A percentile compares a stretch with the other conserved stretches of the same genome.
phyloP scores from a whole-genome alignment of 2,113 vertebrate species.

The Calidris pugnax region DNA sequence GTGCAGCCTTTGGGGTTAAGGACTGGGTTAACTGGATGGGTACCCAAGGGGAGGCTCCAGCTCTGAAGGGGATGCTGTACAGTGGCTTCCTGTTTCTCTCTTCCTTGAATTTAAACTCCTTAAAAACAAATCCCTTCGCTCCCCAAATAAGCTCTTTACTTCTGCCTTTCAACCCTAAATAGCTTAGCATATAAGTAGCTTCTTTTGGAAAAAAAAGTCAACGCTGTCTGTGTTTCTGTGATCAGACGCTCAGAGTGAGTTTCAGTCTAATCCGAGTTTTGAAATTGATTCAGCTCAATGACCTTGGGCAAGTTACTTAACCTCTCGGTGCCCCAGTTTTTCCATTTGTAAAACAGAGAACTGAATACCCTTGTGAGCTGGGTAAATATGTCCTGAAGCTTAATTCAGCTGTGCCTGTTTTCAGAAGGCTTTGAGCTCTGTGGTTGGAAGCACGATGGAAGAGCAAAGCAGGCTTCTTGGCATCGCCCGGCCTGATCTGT shows the following conservation, averaged over 20 bases:
- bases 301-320: conserved; percentile 46
- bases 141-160: conserved; percentile 59
- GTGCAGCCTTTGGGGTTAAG: neutral
- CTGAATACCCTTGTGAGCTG: neutral
- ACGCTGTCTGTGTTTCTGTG: neutral
- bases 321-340: conserved; percentile 9
- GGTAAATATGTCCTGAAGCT: conserved; percentile 9
- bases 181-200: conserved; percentile 59
- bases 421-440: neutral
- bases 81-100: conserved; percentile 7
- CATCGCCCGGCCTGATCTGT: neutral
- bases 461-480: neutral
- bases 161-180: conserved; percentile 61
- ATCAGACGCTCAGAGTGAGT: conserved; percentile 41
- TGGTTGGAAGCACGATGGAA: neutral
- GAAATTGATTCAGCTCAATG: conserved; percentile 28
- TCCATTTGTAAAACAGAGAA: conserved; percentile 18
- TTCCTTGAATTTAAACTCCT: neutral
- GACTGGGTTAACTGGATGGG: neutral
- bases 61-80: neutral
- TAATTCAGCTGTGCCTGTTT: neutral
- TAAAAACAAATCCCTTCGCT: conserved; percentile 19
- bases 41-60: neutral
- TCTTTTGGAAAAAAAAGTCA: neutral
- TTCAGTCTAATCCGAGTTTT: conserved; percentile 27